Evolutionary conservation across 2,113 vertebrate species (phyloP), one percentile per base, ranked within the genome.

Genomic region (Chroicocephalus ridibundus): DNA sequence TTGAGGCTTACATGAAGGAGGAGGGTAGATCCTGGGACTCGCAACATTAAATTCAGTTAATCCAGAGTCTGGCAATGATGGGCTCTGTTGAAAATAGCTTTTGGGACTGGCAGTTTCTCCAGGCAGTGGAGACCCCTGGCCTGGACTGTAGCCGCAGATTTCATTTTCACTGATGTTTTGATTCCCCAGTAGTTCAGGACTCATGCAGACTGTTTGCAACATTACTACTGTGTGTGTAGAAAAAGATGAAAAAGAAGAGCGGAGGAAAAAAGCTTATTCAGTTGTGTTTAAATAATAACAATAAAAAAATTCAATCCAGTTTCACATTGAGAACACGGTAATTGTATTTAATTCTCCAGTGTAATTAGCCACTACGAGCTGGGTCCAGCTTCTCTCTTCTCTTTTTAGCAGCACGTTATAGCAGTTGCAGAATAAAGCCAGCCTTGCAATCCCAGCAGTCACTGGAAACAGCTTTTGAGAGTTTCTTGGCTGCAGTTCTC

Each of bases 61-160:
- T 40, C 94, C 96, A 3, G 97, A 93, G 6, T 82, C 87, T 87
- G 97, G 97, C 74, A 97, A 46, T 3, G 97, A 93, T 4, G 96
- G 93, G 82, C 93, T 97, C 44, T 90, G 96, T 32, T 95, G 97
- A 24, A 78, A 94, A 58, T 22, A 85, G 34, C 64, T 81, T 66
- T 77, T 66, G 46, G 83, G 93, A 2, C 91, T 94, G 18, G 97
- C 95, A 5, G 94, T 94, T 57, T 97, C 88, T 57, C 60, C 97
- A 5, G 95, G 92, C 62, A 93, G 65, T 0, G 97, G 97, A n/a
- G 97, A 98, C 12, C 95, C 90, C 17, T 96, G 95, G 27, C 52
- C 80, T 25, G 61, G 60, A 9, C 60, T 64, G 10, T 69, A 96
- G 74, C 60, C 82, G 60, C 80, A 71, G 9, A 11, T 52, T 38